Evolutionary conservation across 1,140 invertebrate genomes (phyloP), one percentile per base, ranked within the genome.

Genomic region (Helicorthomorpha holstii): DNA sequence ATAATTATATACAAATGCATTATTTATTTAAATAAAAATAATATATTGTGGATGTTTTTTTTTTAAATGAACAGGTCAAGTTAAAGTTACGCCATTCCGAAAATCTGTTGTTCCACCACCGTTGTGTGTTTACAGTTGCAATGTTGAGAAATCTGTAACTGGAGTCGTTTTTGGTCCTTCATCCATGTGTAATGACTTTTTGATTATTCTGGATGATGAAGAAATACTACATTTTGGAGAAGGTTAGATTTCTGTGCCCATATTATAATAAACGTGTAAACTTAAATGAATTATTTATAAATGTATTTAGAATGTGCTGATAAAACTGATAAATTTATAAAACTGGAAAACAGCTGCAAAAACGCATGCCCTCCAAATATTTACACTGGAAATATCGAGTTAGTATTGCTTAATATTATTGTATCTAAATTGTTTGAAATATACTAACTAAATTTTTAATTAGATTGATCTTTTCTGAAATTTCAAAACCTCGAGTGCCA

Each of bases 91-190:
- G 12, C 73, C 76, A 45, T 85, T 91, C 58, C 74, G 75, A 57
- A 62, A 76, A 50, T 73, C 75, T 48, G 71, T 86, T 25, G 71
- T 90, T 4, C 89, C 89, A 41, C 89, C 89, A 3, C 88, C 89
- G 45, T 82, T 90, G 81, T 73, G 73, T 45, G 78, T 81, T 42
- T 72, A 75, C 51, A 68, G 71, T 58, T 59, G 87, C 26, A 57
- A 74, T 26, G 61, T 78, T 48, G 62, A 73, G 1, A 59, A 65
- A 46, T 60, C 73, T 56, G 70, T 82, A 3, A 78, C 79, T 63
- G 68, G 73, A 41, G 64, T 82, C 21, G 62, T 70, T 49, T 83
- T 81, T 70, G 69, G 72, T 47, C 71, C 75, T 21, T 43, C 56
- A 45, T 38, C 45, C 34, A 45, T 52, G 46, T 42, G 26, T 24